Percentiles rank a stretch among this genome's conserved stretches.
Conservation (phyloP, 2,113 vertebrate genomes). For the Eretmochelys imbricata region DNA sequence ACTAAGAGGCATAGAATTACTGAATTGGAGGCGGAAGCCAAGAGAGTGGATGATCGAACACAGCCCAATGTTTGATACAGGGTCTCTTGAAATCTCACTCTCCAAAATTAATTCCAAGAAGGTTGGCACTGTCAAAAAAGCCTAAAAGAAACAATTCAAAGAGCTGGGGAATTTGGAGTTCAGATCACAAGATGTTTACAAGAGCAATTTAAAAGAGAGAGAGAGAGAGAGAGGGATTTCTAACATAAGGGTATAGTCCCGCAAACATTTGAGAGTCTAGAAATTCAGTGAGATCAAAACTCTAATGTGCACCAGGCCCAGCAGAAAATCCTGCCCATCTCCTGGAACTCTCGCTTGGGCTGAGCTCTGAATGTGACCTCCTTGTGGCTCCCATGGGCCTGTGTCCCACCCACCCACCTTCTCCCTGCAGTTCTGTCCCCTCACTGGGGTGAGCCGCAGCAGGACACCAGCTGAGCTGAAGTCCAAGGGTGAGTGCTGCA, state of each 20-base stretch:
- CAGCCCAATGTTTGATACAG: neutral
- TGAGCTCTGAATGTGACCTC: neutral
- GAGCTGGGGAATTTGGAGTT: neutral
- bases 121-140: neutral
- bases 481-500: too few relatives aligned
- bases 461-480: too few relatives aligned
- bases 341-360: neutral
- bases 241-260: neutral
- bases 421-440: fast-evolving
- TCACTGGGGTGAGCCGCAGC: neutral
- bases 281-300: conserved; percentile 4
- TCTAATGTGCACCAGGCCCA: neutral
- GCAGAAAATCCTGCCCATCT: neutral
- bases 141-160: neutral
- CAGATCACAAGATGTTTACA: neutral
- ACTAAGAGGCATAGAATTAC: neutral
- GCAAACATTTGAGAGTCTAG: neutral
- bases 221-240: neutral
- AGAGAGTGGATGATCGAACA: neutral
- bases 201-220: neutral
- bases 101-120: neutral
- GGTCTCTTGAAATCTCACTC: neutral
- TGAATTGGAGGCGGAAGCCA: neutral
- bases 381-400: neutral
- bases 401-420: fast-evolving